Base-by-base conservation (phyloP, 2,113 vertebrate species). In the Pithys albifrons region DNA sequence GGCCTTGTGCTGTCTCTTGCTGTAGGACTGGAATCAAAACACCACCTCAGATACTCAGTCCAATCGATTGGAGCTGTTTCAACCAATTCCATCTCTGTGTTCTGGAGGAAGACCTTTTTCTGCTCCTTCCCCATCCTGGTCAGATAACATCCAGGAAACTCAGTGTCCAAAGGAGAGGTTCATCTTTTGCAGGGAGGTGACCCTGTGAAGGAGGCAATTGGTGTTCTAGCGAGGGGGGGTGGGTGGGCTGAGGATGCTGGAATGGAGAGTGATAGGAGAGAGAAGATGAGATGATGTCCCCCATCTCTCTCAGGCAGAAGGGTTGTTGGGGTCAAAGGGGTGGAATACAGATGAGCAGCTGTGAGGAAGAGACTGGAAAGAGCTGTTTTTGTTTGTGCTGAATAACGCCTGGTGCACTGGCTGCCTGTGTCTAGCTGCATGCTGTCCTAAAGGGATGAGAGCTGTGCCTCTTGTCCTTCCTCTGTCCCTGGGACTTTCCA, bases 21-120 rank as follows among this genome's bases (percentile, higher is more conserved):
- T 96, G 37, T 58, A 88, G 74, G 71, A 79, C 95, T 70, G 91
- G 69, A 88, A 94, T 95, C 88, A 95, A 95, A 97, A 96, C 95
- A 94, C 82, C 87, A 84, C 91, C 72, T 93, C 75, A 52, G 75
- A 91, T 90, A 69, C 52, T 92, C 74, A 70, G 88, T 58, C 75
- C 46, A 52, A 33, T 72, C 93, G 89, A 95, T 75, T 71, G 58
- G 75, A 95, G 49, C 55, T 52, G 43, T 80, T 96, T 91, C 86
- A 85, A 49, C 76, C 35, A 59, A 57, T 79, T 91, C 79, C 12
- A 51, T 61, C 73, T 57, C 45, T 5, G 0, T 48, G 39, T 72
- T 91, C 55, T 88, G 76, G 46, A 95, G 61, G 59, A 91, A 93
- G 76, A 80, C 39, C 10, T 91, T 89, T 54, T 59, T 75, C 35